These are phyloP conservation scores for Patagioenas fasciata DNA, from an alignment of 2,113 vertebrate genomes.

Conservation along the genomic window DNA sequence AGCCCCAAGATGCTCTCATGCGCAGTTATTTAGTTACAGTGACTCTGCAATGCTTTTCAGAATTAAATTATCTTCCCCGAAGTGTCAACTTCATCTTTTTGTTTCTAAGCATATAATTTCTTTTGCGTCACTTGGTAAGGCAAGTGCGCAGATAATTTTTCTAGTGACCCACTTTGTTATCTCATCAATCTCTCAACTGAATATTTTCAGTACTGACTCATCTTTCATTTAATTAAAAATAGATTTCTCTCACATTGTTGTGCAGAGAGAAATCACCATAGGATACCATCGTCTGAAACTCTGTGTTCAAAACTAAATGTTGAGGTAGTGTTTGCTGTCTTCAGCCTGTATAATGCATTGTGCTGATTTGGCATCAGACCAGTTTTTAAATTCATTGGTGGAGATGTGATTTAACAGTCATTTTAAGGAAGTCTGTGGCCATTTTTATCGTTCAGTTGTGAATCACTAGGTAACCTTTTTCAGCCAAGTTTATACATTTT, in stretches of 20 bases:
- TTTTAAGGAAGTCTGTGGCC: not conserved
- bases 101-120: not conserved
- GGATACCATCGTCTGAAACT: not conserved
- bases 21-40: not conserved
- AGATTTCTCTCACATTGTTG: not conserved
- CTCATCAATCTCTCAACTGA: not conserved
- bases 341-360: not conserved
- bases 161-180: conserved; percentile 22
- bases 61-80: not conserved
- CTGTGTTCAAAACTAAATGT: not conserved
- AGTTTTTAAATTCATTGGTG: not conserved
- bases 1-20: not conserved
- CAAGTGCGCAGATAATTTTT: not conserved
- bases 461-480: not conserved
- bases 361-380: not conserved
- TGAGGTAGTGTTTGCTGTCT: not conserved
- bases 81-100: not conserved
- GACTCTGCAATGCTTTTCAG: not conserved
- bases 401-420: not conserved
- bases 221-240: conserved; percentile 27
- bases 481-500: not conserved
- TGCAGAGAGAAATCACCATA: not conserved
- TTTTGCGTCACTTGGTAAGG: not conserved
- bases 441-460: not conserved
- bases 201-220: conserved; percentile 21